A percentile compares a stretch with the other conserved stretches of the same genome.
Conservation (phyloP, 2,888 invertebrate species). For the Micoletzkya japonica region DNA sequence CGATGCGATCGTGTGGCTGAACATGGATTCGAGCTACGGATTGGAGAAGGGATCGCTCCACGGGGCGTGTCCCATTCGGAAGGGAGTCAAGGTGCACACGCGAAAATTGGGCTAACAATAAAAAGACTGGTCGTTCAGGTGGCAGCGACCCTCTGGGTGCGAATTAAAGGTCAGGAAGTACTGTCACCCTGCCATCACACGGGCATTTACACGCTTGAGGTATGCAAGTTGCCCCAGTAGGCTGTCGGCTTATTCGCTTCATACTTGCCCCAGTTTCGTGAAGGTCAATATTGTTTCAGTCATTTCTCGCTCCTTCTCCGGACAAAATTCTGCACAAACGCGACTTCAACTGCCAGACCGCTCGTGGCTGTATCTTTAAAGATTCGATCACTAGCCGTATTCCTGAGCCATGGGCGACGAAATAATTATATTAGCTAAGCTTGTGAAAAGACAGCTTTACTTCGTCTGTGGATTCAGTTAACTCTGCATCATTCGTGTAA, state of each 20-base stretch:
- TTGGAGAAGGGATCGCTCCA: conserved; percentile 40
- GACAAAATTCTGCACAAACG: conserved; percentile 1
- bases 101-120: conserved; percentile 2
- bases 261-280: not conserved
- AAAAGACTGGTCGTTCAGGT: not conserved
- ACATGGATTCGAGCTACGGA: conserved; percentile 34
- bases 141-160: conserved; percentile 24
- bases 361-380: no score
- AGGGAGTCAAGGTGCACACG: conserved; percentile 41
- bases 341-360: no score
- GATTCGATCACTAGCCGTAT: no score
- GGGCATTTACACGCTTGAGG: conserved; percentile 1
- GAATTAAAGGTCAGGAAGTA: conserved; percentile 11
- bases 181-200: not conserved
- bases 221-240: not conserved
- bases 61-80: conserved; percentile 52
- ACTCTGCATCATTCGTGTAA: no score
- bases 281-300: not conserved
- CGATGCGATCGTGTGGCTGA: conserved; percentile 55
- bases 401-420: no score
- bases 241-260: not conserved
- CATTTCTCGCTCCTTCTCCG: not conserved
- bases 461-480: no score
- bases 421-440: no score
- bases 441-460: no score